Percentiles rank a stretch among this genome's conserved stretches.
Conservation (phyloP, 2,797 vertebrate genomes). For the Spheniscus humboldti region DNA sequence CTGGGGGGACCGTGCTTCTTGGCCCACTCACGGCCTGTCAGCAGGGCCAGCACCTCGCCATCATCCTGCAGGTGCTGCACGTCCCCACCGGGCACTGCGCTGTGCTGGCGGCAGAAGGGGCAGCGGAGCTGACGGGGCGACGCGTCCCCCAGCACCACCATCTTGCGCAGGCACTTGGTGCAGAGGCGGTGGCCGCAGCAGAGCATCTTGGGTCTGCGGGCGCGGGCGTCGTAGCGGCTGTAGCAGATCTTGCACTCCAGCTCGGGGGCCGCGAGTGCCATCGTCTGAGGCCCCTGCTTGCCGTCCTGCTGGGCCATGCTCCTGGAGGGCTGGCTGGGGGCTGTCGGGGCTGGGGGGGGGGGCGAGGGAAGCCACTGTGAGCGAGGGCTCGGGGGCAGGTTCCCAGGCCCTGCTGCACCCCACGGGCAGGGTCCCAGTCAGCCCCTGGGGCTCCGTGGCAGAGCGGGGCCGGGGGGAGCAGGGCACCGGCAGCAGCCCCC, state of each 20-base stretch:
- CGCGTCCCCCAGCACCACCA: constrained; percentile 77
- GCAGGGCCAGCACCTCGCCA: constrained; percentile 76
- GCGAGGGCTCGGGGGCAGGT: not conserved
- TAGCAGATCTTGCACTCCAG: constrained; percentile 91
- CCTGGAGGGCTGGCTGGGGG: not conserved
- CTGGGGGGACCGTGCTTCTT: constrained; percentile 25
- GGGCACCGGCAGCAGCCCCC: not conserved
- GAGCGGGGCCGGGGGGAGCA: not conserved
- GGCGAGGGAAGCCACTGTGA: not conserved
- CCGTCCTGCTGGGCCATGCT: constrained; percentile 15
- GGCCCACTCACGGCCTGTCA: constrained; percentile 74
- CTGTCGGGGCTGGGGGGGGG: not conserved
- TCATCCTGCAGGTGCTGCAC: constrained; percentile 85
- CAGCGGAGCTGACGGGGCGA: constrained; percentile 79
- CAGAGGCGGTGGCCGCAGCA: constrained; percentile 83
- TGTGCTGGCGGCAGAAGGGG: constrained; percentile 88
- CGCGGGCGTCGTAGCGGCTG: constrained; percentile 78
- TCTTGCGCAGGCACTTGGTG: constrained; percentile 83
- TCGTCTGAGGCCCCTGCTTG: not conserved
- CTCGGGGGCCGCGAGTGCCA: constrained; percentile 72
- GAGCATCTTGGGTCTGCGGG: constrained; percentile 81
- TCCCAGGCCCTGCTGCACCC: not conserved
- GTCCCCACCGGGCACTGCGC: constrained; percentile 76
- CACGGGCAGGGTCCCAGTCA: not conserved
- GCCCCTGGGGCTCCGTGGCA: not conserved